Evolutionary conservation across 2,797 vertebrate species (phyloP).

Genomic region (Masticophis lateralis): DNA sequence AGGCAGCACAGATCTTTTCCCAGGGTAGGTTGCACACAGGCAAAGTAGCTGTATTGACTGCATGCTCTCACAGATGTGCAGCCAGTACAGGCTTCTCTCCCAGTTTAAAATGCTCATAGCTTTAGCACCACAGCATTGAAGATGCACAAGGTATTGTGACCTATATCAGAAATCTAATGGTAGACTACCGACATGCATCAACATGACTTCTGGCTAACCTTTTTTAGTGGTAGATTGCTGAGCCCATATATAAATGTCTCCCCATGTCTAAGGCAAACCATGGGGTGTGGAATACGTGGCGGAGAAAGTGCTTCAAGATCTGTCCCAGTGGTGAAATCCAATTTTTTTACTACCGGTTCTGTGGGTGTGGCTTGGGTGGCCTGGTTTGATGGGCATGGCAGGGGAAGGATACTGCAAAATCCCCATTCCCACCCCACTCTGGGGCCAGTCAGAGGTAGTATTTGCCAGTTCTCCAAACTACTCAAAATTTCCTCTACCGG

Average conservation of each 20-base stretch:
- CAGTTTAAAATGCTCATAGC: neutral
- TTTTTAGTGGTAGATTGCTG: neutral
- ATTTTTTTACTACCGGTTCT: too few relatives aligned
- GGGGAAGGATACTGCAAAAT: too few relatives aligned
- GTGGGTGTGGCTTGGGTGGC: too few relatives aligned
- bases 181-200: neutral
- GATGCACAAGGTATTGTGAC: neutral
- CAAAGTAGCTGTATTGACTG: neutral
- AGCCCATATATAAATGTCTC: neutral
- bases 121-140: neutral
- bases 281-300: neutral
- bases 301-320: neutral
- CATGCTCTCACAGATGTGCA: neutral
- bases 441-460: too few relatives aligned
- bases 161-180: neutral
- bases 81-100: neutral
- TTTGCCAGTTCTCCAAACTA: too few relatives aligned
- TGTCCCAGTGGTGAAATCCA: neutral
- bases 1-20: neutral
- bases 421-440: too few relatives aligned
- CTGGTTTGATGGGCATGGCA: too few relatives aligned
- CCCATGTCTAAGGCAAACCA: neutral
- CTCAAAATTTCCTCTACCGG: too few relatives aligned
- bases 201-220: neutral
- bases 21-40: neutral